Base-by-base conservation (phyloP, 2,888 invertebrate genomes). In the Spialia ferax region DNA sequence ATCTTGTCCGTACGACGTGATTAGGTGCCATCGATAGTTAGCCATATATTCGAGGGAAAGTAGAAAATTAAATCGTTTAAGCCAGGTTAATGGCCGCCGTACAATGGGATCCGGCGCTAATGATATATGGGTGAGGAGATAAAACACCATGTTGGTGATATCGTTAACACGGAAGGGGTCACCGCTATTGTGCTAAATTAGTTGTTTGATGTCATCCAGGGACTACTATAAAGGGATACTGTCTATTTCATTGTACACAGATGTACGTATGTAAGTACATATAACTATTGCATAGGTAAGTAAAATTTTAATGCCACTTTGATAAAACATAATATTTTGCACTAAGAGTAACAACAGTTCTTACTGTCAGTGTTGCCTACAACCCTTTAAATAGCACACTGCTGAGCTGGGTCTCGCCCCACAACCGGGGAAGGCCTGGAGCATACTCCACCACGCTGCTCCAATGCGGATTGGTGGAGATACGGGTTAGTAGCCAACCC, bases 1-100 rank as follows among this genome's bases (percentile, higher is more conserved):
- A 91, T 84, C 87, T 88, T 89, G 93, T 93, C 87, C 81, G 84
- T 86, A 80, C 81, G 82, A 81, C 76, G 88, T 89, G 89, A 92
- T 93, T 91, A 89, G 87, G 85, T 82, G 80, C 83, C 81, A 80
- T 86, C 85, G 87, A 86, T 87, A 84, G 73, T 73, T 70, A 71
- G 70, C 74, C 69, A 72, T 73, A 83, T 80, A 81, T 87, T 86
- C 84, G 83, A 84, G 90, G 90, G 91, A 88, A 89, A 87, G 87
- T 84, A 84, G 81, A 84, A 88, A 91, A 91, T 92, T 86, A 89
- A 91, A 91, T 86, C 86, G 84, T 84, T 83, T 88, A 89, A 91
- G 85, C 89, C 84, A 76, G 78, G 83, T 84, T 91, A 87, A 91
- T 89, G 86, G 86, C 75, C 76, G 79, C 77, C 77, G 73, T 78